Percentiles rank a stretch among this genome's conserved stretches.
These are phyloP conservation scores for Uloborus plumipes DNA, from an alignment of 2,888 invertebrate species.

Conservation along the genomic window DNA sequence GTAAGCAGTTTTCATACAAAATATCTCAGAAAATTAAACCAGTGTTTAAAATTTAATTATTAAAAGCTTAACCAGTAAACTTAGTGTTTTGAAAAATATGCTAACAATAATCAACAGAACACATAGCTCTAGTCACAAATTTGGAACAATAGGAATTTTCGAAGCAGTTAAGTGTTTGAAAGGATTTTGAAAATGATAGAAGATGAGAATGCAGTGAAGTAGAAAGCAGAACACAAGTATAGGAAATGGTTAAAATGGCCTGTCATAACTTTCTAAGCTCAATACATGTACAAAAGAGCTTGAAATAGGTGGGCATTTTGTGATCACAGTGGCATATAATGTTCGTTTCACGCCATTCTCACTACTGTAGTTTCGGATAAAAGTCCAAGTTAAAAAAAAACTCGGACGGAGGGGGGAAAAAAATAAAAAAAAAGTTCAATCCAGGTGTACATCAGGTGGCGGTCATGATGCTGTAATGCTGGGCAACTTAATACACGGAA, in stretches of 20 bases:
- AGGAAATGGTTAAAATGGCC: slow-evolving; percentile 40
- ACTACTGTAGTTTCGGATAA: slow-evolving; percentile 59
- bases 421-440: slow-evolving; percentile 49
- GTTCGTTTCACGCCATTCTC: slow-evolving; percentile 49
- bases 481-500: slow-evolving; percentile 53
- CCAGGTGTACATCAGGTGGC: slow-evolving; percentile 59
- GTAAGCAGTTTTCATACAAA: too few relatives aligned
- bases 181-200: too few relatives aligned
- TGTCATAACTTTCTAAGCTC: slow-evolving; percentile 54
- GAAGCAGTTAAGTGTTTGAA: too few relatives aligned
- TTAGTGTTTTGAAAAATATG: too few relatives aligned
- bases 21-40: too few relatives aligned
- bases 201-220: background rate
- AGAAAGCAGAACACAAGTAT: slow-evolving; percentile 11
- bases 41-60: too few relatives aligned
- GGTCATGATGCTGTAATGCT: slow-evolving; percentile 22
- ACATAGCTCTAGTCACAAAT: too few relatives aligned
- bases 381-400: slow-evolving; percentile 46
- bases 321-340: slow-evolving; percentile 52
- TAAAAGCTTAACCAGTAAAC: too few relatives aligned
- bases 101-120: too few relatives aligned
- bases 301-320: slow-evolving; percentile 50
- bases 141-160: too few relatives aligned
- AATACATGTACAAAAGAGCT: slow-evolving; percentile 47
- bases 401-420: slow-evolving; percentile 46